Base-by-base conservation (phyloP, 2,888 invertebrate genomes). In the Amphipoea lucens region DNA sequence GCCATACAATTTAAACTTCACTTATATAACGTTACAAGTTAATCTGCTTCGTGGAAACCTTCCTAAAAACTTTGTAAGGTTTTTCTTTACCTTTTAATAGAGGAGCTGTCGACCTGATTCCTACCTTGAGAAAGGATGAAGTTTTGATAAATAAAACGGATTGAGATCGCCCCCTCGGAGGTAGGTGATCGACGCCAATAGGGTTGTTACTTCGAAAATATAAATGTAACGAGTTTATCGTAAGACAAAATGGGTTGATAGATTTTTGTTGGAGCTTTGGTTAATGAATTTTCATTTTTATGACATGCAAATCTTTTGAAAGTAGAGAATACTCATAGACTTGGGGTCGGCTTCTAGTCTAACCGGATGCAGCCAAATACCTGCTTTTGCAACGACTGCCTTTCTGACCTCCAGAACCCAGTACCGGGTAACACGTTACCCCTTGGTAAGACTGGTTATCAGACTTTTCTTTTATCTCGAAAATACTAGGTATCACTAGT, bases 141-240 rank as follows among this genome's bases (percentile, higher is more conserved):
- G 66, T 87, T 87, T 79, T 78, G 70, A 76, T 86, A 77, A 82
- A 76, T 87, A 74, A 79, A 86, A 85, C 78, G 69, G 77, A 78
- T 87, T 76, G 79, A 74, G 77, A 76, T 76, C 82, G 70, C 62
- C 70, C 77, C 78, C 66, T 76, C 67, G 69, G 12, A 73, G 70
- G 83, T 60, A 14, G 9, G 48, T 63, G 69, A 79, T 87, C 51
- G 74, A 65, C 69, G 51, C 51, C 60, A 68, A 75, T 69, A 75
- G 74, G 82, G 84, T 67, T 77, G 80, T 70, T 60, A 66, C 84
- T 60, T 69, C 12, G 20, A 40, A 74, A 78, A 69, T 42, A 62
- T 65, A 42, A 66, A 67, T 80, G 40, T 36, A 40, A 54, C 36
- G 51, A 29, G 5, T 74, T 73, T 75, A 73, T 42, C 45, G 36